Evolutionary conservation across 2,888 invertebrate genomes (phyloP).

Genomic region (Flabesymbios commensalis): DNA sequence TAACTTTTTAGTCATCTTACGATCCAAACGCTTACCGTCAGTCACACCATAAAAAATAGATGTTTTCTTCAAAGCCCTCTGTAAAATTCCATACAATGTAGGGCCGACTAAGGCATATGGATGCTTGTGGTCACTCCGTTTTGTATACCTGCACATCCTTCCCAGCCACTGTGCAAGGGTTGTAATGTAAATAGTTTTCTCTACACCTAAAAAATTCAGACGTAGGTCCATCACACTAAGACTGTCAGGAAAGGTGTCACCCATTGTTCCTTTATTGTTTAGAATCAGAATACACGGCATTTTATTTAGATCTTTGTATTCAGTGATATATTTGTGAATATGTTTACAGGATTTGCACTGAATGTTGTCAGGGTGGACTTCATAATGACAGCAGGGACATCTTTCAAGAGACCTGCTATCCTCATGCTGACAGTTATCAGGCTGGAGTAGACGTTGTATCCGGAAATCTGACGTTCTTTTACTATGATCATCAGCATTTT

Average conservation of each 20-base stretch:
- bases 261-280: constrained; percentile 19
- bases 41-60: neutral
- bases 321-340: constrained; percentile 5
- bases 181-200: no score
- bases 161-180: constrained; percentile 16
- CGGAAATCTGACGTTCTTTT: neutral
- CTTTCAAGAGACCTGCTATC: neutral
- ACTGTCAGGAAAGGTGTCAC: constrained; percentile 21
- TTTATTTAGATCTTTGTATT: constrained; percentile 12
- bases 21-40: neutral
- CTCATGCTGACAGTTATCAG: neutral
- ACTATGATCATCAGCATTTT: neutral
- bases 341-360: constrained; percentile 13
- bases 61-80: neutral
- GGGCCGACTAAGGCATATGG: constrained; percentile 16
- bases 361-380: neutral
- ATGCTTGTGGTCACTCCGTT: neutral
- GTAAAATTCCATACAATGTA: neutral
- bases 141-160: constrained; percentile 16
- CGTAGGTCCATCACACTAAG: constrained; percentile 23
- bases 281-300: constrained; percentile 22
- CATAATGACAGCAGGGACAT: neutral
- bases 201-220: no score
- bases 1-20: neutral
- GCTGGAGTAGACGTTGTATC: neutral